Evolutionary conservation across 2,888 invertebrate genomes (phyloP).

Genomic region (Lypha dubia): DNA sequence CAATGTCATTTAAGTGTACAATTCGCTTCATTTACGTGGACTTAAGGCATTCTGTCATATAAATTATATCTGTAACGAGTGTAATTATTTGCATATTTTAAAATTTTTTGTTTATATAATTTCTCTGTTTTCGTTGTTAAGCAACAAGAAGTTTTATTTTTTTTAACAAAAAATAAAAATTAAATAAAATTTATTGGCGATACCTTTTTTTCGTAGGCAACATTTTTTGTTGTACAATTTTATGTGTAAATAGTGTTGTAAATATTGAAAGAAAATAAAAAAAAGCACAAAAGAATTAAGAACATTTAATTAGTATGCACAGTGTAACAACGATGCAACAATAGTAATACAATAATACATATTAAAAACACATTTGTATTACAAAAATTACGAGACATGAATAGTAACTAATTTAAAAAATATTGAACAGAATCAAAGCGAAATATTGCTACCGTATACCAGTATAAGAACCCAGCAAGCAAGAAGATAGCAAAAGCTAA

Average conservation of each 20-base stretch:
- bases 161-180: slow-evolving; percentile 2
- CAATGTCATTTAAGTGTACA: slow-evolving; percentile 63
- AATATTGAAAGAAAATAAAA: slow-evolving; percentile 20
- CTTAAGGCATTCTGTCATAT: slow-evolving; percentile 46
- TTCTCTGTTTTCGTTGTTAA: background rate
- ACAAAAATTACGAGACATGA: slow-evolving; percentile 32
- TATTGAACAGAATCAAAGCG: background rate
- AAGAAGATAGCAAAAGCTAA: background rate
- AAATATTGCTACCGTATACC: background rate
- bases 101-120: slow-evolving; percentile 17
- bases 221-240: slow-evolving; percentile 7
- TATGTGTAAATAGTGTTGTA: slow-evolving; percentile 35
- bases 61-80: slow-evolving; percentile 37
- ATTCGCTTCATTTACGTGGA: slow-evolving; percentile 47
- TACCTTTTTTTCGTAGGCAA: slow-evolving; percentile 44
- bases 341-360: slow-evolving; percentile 14
- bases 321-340: slow-evolving; percentile 34
- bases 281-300: slow-evolving; percentile 29
- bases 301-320: slow-evolving; percentile 54
- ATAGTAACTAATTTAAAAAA: slow-evolving; percentile 8
- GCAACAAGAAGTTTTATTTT: slow-evolving; percentile 11
- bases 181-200: slow-evolving; percentile 41
- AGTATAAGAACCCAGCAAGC: background rate
- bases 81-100: slow-evolving; percentile 59
- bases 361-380: slow-evolving; percentile 47